Conservation (phyloP, 2,888 invertebrate genomes). For the Halictus ligatus region DNA sequence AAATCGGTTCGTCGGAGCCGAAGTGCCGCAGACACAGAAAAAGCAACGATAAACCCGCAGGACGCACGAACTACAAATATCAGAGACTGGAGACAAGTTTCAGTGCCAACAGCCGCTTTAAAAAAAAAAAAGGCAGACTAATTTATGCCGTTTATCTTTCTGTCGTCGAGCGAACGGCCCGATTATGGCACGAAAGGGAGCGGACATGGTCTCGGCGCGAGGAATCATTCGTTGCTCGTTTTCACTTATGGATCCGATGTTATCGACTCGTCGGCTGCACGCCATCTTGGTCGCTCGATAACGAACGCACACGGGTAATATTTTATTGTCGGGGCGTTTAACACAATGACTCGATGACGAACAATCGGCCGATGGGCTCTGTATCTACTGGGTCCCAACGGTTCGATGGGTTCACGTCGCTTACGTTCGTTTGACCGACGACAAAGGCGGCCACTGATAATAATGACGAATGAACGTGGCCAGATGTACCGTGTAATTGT, state of each 20-base stretch:
- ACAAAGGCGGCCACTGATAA: constrained; percentile 53
- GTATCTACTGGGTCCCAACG: not conserved
- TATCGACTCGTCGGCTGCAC: not conserved
- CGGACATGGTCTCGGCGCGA: not conserved
- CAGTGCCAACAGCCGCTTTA: not conserved
- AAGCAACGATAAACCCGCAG: not conserved
- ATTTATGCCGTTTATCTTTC: constrained; percentile 5
- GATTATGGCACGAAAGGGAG: not conserved
- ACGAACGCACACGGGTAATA: not conserved
- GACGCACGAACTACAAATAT: not conserved
- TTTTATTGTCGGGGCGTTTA: constrained; percentile 30
- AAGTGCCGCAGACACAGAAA: not conserved
- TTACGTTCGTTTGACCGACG: constrained; percentile 39
- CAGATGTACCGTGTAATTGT: constrained; percentile 41
- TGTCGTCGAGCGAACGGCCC: not conserved
- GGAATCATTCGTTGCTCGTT: constrained; percentile 1
- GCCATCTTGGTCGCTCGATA: constrained; percentile 6
- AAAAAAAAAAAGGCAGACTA: not conserved
- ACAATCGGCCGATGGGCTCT: constrained; percentile 10
- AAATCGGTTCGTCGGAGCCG: not conserved
- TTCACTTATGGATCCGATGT: not conserved
- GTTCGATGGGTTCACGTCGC: constrained; percentile 6
- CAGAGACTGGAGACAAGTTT: not conserved
- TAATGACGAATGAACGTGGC: constrained; percentile 53
- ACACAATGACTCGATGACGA: constrained; percentile 8